Conservation (phyloP, 2,888 invertebrate species). For the Heteropelma amictum region DNA sequence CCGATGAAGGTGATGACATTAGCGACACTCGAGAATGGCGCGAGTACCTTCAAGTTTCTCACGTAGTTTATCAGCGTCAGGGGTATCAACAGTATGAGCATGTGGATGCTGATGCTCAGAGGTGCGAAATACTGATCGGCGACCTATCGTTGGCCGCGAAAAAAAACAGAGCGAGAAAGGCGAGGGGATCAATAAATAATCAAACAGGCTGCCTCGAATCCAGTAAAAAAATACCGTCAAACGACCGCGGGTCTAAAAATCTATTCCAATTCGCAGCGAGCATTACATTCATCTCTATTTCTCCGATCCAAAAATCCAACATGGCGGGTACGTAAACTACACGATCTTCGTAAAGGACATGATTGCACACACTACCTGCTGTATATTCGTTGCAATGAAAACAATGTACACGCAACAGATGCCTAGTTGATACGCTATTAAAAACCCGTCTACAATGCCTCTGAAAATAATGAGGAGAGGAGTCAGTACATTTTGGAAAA, state of each 20-base stretch:
- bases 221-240: not conserved
- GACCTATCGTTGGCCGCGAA: slow-evolving; percentile 74
- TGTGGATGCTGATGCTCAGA: slow-evolving; percentile 82
- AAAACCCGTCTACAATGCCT: slow-evolving; percentile 83
- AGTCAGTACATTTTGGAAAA: slow-evolving; percentile 18
- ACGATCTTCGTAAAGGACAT: slow-evolving; percentile 33
- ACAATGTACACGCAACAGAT: slow-evolving; percentile 93
- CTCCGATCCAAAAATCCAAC: slow-evolving; percentile 23
- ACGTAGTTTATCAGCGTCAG: slow-evolving; percentile 86
- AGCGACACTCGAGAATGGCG: slow-evolving; percentile 90
- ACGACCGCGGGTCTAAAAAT: too few relatives aligned
- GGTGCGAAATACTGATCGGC: slow-evolving; percentile 76
- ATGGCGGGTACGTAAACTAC: slow-evolving; percentile 9
- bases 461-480: slow-evolving; percentile 75
- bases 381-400: slow-evolving; percentile 86
- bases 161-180: slow-evolving; percentile 47
- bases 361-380: slow-evolving; percentile 77
- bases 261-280: too few relatives aligned
- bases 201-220: not conserved
- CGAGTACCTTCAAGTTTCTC: slow-evolving; percentile 87
- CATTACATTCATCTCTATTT: too few relatives aligned
- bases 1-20: slow-evolving; percentile 89
- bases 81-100: slow-evolving; percentile 86
- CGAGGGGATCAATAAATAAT: not conserved
- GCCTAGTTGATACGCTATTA: slow-evolving; percentile 91